These are phyloP conservation scores for Galeopterus variegatus DNA, from an alignment of 2,113 vertebrate species.

Conservation along the genomic window DNA sequence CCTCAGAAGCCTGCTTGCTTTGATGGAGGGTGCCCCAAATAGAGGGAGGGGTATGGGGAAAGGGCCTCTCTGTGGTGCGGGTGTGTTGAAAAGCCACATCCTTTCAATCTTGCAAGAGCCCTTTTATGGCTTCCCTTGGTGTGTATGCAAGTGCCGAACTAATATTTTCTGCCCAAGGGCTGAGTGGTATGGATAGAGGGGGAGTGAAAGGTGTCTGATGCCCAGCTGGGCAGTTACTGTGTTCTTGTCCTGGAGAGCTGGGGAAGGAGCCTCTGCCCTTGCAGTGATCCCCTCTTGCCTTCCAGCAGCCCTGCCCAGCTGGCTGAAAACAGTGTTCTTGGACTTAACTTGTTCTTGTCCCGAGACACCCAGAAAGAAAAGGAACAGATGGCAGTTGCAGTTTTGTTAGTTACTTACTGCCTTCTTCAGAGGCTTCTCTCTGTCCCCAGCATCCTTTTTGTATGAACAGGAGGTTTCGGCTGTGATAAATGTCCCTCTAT, in stretches of 20 bases:
- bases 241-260: not conserved
- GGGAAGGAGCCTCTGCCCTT: slow-evolving; percentile 37
- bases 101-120: slow-evolving; percentile 62
- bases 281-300: not conserved
- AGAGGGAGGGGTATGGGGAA: not conserved
- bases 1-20: slow-evolving; percentile 35
- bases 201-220: not conserved
- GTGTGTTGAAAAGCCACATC: slow-evolving; percentile 67
- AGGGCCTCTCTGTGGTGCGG: not conserved
- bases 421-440: slow-evolving; percentile 20
- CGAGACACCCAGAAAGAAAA: slow-evolving; percentile 13
- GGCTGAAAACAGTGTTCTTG: slow-evolving; percentile 17
- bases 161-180: slow-evolving; percentile 28
- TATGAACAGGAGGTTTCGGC: not conserved
- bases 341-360: not conserved
- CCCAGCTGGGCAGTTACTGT: slow-evolving; percentile 47
- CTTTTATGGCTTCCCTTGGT: slow-evolving; percentile 50
- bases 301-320: slow-evolving; percentile 47
- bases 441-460: not conserved
- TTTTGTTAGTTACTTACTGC: not conserved
- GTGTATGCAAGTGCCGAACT: slow-evolving; percentile 23
- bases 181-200: not conserved
- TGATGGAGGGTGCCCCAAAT: not conserved
- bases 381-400: slow-evolving; percentile 33
- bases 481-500: not conserved